Conservation (phyloP, 1,140 invertebrate genomes). For the Aphidius ervi region DNA sequence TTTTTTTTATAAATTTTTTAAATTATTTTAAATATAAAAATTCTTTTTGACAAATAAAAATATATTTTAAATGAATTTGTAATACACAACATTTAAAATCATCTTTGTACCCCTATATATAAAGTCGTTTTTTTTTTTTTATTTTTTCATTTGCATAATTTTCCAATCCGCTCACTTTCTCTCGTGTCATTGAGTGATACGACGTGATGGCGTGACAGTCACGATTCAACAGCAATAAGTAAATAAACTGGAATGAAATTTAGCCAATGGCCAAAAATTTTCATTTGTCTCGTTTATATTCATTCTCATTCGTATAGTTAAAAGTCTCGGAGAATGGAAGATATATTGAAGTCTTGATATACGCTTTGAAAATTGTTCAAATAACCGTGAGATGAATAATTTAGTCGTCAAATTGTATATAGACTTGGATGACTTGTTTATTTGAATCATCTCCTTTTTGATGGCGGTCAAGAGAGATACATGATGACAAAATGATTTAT, state of each 20-base stretch:
- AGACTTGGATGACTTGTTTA: neutral
- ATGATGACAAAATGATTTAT: no score
- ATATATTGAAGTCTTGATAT: conserved; percentile 36
- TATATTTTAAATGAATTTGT: neutral
- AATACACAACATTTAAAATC: neutral
- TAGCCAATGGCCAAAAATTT: no score
- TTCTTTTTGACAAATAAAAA: no score
- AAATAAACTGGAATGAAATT: neutral
- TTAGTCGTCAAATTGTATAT: conserved; percentile 12
- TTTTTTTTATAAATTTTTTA: no score
- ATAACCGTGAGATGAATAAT: conserved; percentile 37
- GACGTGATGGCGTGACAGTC: conserved; percentile 4
- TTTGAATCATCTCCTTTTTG: neutral
- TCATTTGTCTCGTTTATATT: neutral
- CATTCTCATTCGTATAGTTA: neutral
- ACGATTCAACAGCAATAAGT: neutral
- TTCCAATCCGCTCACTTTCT: neutral
- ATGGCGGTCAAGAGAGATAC: neutral
- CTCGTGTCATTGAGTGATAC: neutral
- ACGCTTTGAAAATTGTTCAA: conserved; percentile 48
- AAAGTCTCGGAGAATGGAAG: neutral
- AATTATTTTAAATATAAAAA: no score
- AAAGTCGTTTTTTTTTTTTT: no score
- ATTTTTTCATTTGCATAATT: conserved; percentile 4
- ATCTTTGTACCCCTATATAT: neutral